Conservation (phyloP, 2,888 invertebrate genomes). For the Euspilapteryx auroguttella region DNA sequence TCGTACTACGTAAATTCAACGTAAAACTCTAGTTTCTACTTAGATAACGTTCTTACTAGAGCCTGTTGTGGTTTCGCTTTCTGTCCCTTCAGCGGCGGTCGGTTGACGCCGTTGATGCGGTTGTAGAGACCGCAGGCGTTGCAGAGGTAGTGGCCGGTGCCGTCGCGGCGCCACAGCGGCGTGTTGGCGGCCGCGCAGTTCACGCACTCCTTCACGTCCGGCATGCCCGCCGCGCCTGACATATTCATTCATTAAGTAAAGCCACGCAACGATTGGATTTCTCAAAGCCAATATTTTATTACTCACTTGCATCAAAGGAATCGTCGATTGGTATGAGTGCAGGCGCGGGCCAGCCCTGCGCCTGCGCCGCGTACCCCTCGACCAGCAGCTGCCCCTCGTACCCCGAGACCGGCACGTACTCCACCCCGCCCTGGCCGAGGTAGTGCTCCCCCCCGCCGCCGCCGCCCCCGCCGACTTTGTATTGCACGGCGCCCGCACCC, state of each 20-base stretch:
- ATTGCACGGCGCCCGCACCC: constrained; percentile 56
- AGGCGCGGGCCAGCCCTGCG: constrained; percentile 48
- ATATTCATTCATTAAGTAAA: not conserved
- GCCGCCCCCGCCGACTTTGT: constrained; percentile 22
- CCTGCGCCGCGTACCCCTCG: constrained; percentile 35
- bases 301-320: constrained; percentile 47
- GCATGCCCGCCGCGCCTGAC: constrained; percentile 47
- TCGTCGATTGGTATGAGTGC: constrained; percentile 47
- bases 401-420: constrained; percentile 46
- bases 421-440: constrained; percentile 23
- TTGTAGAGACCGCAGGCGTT: constrained; percentile 97
- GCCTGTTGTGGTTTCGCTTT: constrained; percentile 67
- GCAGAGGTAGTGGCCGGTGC: constrained; percentile 96
- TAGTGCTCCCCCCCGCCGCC: constrained; percentile 54
- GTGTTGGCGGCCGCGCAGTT: constrained; percentile 92
- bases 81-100: constrained; percentile 70
- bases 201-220: constrained; percentile 81
- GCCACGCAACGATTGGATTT: not conserved
- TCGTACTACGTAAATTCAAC: too few relatives aligned
- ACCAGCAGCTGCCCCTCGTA: constrained; percentile 49
- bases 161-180: constrained; percentile 94
- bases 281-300: not conserved
- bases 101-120: constrained; percentile 71
- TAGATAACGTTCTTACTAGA: too few relatives aligned
- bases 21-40: too few relatives aligned